Conservation (phyloP, 2,113 vertebrate genomes). For the Pseudois nayaur region DNA sequence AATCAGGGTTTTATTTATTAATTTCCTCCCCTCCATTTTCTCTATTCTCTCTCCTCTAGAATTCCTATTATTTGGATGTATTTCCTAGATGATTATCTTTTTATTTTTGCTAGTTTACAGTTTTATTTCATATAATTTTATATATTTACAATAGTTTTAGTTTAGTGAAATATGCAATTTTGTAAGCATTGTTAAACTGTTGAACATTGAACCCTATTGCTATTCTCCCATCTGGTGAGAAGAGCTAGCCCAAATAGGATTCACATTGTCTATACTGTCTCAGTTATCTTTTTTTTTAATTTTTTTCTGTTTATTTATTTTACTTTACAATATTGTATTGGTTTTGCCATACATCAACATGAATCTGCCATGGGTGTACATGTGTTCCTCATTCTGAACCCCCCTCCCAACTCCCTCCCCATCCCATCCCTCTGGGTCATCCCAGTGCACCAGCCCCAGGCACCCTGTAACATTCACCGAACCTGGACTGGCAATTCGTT, state of each 20-base stretch:
- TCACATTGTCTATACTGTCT: neutral
- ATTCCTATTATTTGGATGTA: neutral
- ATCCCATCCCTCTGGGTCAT: too few species aligned
- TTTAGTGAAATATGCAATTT: neutral
- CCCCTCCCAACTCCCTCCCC: too few species aligned
- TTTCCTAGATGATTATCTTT: neutral
- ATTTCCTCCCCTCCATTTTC: constrained; percentile 23
- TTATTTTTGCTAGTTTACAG: neutral
- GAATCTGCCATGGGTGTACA: too few species aligned
- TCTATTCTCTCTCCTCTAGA: neutral
- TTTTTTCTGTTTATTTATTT: too few species aligned
- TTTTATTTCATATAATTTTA: neutral
- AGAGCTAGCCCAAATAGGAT: neutral
- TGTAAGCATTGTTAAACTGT: neutral
- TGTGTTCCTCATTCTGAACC: too few species aligned
- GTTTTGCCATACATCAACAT: too few species aligned
- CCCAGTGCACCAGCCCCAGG: too few species aligned
- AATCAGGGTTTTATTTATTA: constrained; percentile 17
- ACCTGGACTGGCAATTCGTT: too few species aligned
- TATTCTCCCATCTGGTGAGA: neutral
- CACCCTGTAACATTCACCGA: too few species aligned
- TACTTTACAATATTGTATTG: too few species aligned
- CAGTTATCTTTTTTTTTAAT: neutral
- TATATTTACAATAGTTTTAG: neutral
- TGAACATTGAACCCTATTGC: neutral